A percentile compares a stretch with the other conserved stretches of the same genome.
phyloP scores from a whole-genome alignment of 2,113 vertebrate species.

The Psammodynastes pulverulentus region DNA sequence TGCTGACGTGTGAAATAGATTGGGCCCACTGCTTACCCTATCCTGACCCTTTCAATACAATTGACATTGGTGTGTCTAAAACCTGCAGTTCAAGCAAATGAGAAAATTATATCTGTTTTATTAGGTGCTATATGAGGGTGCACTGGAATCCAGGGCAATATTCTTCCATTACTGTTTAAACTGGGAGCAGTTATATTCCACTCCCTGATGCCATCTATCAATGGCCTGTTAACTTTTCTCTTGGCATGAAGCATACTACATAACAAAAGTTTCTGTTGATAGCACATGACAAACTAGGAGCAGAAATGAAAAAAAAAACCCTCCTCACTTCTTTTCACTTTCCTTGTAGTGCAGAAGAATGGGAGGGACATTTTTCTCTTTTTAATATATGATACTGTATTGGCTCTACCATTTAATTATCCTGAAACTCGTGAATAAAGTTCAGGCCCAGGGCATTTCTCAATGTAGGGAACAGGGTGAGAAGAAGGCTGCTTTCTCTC shows the following conservation, averaged over 20 bases:
- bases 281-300: not conserved
- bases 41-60: not conserved
- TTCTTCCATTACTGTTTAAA: not conserved
- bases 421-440: not conserved
- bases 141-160: not conserved
- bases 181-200: not conserved
- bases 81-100: not conserved
- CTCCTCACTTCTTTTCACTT: not conserved
- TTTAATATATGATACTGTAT: not conserved
- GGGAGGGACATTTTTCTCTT: not conserved
- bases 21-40: not conserved
- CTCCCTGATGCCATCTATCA: not conserved
- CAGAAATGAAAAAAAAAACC: not conserved
- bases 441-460: no score
- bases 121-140: not conserved
- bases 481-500: not conserved
- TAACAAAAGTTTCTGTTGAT: not conserved
- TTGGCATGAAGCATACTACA: not conserved
- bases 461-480: not conserved
- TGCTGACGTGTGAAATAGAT: not conserved
- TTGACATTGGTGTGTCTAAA: not conserved
- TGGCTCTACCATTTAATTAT: not conserved
- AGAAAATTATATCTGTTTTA: not conserved
- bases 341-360: not conserved
- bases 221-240: not conserved